These are phyloP conservation scores for Caranx melampygus DNA, from an alignment of 2,113 vertebrate genomes.

Conservation along the genomic window DNA sequence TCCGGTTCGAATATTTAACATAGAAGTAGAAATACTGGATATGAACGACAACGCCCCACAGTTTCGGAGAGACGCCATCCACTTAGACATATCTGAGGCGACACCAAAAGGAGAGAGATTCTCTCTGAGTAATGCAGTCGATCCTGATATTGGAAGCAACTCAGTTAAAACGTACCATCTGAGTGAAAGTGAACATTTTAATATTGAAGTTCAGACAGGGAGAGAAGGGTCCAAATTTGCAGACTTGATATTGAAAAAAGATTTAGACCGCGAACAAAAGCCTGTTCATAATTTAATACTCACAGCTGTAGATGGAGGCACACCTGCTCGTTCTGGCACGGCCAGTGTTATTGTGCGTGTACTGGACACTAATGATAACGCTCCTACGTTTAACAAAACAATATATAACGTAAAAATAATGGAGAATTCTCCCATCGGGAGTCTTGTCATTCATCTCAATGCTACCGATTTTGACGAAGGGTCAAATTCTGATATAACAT, in stretches of 20 bases:
- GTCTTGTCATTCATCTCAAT: conserved; percentile 58
- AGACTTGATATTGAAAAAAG: conserved; percentile 52
- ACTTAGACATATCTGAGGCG: conserved; percentile 73
- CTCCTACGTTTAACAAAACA: conserved; percentile 54
- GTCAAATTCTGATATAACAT: conserved; percentile 69
- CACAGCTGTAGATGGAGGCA: conserved; percentile 71
- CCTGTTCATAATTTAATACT: conserved; percentile 69
- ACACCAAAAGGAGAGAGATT: conserved; percentile 65
- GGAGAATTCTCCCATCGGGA: conserved; percentile 70
- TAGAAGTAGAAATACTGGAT: conserved; percentile 71
- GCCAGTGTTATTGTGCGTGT: conserved; percentile 62
- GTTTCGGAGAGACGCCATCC: conserved; percentile 61
- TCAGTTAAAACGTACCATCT: conserved; percentile 58
- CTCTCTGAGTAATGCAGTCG: conserved; percentile 68
- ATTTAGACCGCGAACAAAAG: conserved; percentile 71
- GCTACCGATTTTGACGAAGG: conserved; percentile 68
- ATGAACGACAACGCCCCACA: conserved; percentile 73
- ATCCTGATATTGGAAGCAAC: conserved; percentile 70
- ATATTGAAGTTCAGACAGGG: conserved; percentile 68
- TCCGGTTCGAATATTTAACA: conserved; percentile 58
- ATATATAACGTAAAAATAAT: conserved; percentile 50
- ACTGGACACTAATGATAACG: conserved; percentile 70
- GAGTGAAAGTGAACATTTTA: conserved; percentile 65
- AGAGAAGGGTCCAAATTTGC: conserved; percentile 66
- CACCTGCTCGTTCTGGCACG: conserved; percentile 64